phyloP scores from a whole-genome alignment of 1,140 invertebrate genomes.

The Parasteatoda tepidariorum region DNA sequence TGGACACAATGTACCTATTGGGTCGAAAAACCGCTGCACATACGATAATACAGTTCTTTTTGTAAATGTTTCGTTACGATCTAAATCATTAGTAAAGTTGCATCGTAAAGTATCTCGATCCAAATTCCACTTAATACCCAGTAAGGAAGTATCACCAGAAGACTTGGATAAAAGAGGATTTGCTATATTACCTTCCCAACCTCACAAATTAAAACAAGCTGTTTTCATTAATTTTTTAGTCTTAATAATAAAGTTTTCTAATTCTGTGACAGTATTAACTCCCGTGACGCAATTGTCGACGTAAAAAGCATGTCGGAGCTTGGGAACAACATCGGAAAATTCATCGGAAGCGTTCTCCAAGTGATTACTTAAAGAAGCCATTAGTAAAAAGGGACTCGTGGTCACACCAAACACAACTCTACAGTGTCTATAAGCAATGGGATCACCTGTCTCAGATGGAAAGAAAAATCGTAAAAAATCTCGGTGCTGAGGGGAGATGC shows the following conservation, averaged over 20 bases:
- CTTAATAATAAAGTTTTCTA: neutral
- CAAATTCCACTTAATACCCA: neutral
- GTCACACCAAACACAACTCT: conserved; percentile 32
- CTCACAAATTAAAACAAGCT: conserved; percentile 7
- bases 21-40: conserved; percentile 16
- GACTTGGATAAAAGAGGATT: neutral
- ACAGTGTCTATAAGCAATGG: conserved; percentile 2
- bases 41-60: conserved; percentile 1
- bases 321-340: neutral
- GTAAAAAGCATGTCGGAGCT: conserved; percentile 1
- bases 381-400: conserved; percentile 16
- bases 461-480: conserved; percentile 28
- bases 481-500: conserved; percentile 27
- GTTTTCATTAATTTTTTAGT: neutral
- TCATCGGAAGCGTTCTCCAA: neutral
- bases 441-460: neutral
- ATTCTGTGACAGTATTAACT: neutral
- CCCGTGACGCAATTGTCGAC: conserved; percentile 26
- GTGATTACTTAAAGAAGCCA: neutral
- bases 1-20: neutral
- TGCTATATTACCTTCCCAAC: neutral
- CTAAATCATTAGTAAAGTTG: neutral
- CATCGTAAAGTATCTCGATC: neutral
- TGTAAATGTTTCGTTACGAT: neutral
- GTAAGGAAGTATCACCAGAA: neutral